Conservation (phyloP, 2,113 vertebrate species). For the Anas platyrhynchos region DNA sequence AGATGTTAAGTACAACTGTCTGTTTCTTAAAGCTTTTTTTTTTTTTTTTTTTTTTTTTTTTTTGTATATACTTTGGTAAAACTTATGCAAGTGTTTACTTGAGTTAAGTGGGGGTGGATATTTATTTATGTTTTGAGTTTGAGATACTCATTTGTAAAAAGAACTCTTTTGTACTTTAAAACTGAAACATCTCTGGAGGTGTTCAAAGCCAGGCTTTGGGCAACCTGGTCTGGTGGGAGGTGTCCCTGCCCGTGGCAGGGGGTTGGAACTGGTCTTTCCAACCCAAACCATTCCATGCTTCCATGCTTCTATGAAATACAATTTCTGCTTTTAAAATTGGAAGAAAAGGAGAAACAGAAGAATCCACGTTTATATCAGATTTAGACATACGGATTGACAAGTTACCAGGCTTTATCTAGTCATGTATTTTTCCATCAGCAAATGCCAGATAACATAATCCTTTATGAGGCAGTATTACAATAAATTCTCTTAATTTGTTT, state of each 20-base stretch:
- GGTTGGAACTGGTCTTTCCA: too few relatives aligned
- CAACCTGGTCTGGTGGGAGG: too few relatives aligned
- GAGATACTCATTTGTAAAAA: background rate
- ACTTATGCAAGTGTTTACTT: background rate
- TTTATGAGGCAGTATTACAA: background rate
- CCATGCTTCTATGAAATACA: too few relatives aligned
- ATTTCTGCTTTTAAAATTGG: background rate
- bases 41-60: background rate
- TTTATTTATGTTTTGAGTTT: background rate
- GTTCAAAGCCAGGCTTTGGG: too few relatives aligned
- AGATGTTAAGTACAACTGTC: background rate
- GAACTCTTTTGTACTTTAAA: background rate
- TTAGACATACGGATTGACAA: background rate
- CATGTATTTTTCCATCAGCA: background rate
- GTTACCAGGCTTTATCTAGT: background rate
- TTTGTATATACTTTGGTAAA: background rate
- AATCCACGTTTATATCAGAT: background rate
- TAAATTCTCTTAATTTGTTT: conserved; percentile 34
- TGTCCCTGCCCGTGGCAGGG: too few relatives aligned
- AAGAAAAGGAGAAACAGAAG: background rate
- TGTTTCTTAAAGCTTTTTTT: background rate
- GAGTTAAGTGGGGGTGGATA: background rate
- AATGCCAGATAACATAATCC: background rate
- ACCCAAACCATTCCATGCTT: too few relatives aligned
- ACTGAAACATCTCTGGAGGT: background rate